These are phyloP conservation scores for Metridium senile DNA, from an alignment of 92 coral and sea anemone species.

Conservation along the genomic window DNA sequence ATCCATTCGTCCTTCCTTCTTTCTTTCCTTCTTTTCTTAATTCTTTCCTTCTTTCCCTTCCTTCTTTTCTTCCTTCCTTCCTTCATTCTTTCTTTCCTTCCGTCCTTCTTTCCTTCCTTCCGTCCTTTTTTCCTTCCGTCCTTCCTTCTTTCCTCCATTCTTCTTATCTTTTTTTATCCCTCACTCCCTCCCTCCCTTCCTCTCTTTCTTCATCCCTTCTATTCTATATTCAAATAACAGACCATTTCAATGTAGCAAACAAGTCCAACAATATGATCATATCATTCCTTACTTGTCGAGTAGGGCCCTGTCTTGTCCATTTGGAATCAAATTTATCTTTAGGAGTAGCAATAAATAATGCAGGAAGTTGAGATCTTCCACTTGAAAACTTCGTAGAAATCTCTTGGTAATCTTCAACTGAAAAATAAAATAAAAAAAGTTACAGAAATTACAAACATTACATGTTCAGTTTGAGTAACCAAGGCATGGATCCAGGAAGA, in stretches of 20 bases:
- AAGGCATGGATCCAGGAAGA: no score
- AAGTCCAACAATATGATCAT: background rate
- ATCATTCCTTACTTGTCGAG: slow-evolving; percentile 57
- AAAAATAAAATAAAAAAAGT: background rate
- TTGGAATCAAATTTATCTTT: slow-evolving; percentile 76
- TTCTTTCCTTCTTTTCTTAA: background rate
- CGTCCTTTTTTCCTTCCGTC: background rate
- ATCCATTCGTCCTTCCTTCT: background rate
- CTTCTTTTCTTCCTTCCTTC: background rate
- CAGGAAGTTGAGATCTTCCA: slow-evolving; percentile 80
- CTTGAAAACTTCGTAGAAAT: slow-evolving; percentile 77
- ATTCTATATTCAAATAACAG: background rate
- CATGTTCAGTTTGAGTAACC: no score
- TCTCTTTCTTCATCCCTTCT: background rate
- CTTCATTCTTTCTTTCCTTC: background rate
- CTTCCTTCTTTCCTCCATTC: background rate
- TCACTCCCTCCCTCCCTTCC: background rate
- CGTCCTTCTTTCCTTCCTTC: background rate
- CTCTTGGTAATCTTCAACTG: slow-evolving; percentile 80
- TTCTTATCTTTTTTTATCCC: background rate
- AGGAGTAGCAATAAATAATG: slow-evolving; percentile 84
- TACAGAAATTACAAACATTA: background rate
- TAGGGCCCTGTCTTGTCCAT: slow-evolving; percentile 90
- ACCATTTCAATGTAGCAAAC: background rate
- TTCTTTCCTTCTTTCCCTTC: background rate